These are phyloP conservation scores for Myripristis jacobus DNA, from an alignment of 2,797 vertebrate species.

Conservation along the genomic window DNA sequence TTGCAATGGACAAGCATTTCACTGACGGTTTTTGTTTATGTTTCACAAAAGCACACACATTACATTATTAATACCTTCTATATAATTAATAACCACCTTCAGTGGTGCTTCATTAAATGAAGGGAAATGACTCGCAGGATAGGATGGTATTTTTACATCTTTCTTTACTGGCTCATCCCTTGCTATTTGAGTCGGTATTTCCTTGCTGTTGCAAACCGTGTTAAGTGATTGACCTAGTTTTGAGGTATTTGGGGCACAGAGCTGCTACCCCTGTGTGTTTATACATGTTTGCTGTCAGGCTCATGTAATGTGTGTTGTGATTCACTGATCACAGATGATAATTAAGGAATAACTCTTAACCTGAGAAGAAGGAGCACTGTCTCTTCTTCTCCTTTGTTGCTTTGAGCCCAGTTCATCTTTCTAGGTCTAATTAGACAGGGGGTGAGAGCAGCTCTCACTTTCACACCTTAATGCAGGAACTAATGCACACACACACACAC, in stretches of 20 bases:
- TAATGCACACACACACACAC: neutral
- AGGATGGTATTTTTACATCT: neutral
- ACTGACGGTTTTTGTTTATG: no score
- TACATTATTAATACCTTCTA: no score
- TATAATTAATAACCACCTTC: no score
- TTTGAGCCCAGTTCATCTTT: neutral
- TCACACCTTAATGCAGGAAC: constrained; percentile 12
- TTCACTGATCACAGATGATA: neutral
- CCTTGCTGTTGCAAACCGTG: neutral
- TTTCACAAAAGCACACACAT: no score
- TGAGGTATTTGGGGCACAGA: neutral
- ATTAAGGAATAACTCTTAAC: neutral
- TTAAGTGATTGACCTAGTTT: neutral
- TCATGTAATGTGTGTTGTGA: no score
- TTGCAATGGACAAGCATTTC: no score
- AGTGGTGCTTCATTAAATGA: no score
- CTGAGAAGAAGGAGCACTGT: neutral
- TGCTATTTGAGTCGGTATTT: neutral
- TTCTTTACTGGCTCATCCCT: neutral
- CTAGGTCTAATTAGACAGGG: constrained; percentile 20
- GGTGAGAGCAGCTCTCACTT: neutral
- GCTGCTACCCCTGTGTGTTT: constrained; percentile 13
- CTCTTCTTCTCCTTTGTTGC: neutral
- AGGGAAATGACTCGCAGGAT: neutral
- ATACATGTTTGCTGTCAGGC: neutral